Base-by-base conservation (phyloP, 1,140 invertebrate species). In the Caenorhabditis tropicalis region DNA sequence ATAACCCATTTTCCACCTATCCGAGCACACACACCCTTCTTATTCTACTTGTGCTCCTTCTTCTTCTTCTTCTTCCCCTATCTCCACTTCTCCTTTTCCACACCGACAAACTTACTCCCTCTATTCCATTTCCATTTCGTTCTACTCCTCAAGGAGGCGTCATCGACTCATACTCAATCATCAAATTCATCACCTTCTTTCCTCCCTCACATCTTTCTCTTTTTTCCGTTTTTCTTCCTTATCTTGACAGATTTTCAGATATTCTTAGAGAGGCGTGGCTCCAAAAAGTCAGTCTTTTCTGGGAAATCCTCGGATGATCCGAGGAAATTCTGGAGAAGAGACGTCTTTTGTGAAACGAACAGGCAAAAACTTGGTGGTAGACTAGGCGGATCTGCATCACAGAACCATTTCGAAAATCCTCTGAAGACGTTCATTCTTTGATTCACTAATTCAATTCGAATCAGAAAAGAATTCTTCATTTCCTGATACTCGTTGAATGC, bases 1-100 rank as follows among this genome's bases (percentile, higher is more conserved):
- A 74, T 74, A 74, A 74, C 65, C 65, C 65, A 74, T 74, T 74
- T 74, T 74, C 65, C 65, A 74, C 65, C 65, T 74, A 74, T 74
- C 53, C 65, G 65, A 74, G 65, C 65, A 74, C 58, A 65, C 29
- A 65, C 48, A 51, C 48, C 48, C 48, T n/a, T 51, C n/a, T 15
- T 58, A n/a, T 46, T 4, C 60, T n/a, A 4, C 31, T n/a, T n/a
- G 12, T n/a, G 12, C 58, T 33, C n/a, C 58, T 70, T 36, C 12
- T 70, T 5, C 19, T 74, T 2, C 65, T 46, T 43, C 33, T 65
- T 33, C 29, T 65, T 21, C 31, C 15, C 33, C 36, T 74, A 56
- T 74, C 36, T 74, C 65, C 65, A 36, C 12, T 33, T 39, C 58
- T 36, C n/a, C 31, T 39, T n/a, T 12, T 19, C 21, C 24, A 24